Base-by-base conservation (phyloP, 2,888 invertebrate genomes). In the Trisateles emortualis region DNA sequence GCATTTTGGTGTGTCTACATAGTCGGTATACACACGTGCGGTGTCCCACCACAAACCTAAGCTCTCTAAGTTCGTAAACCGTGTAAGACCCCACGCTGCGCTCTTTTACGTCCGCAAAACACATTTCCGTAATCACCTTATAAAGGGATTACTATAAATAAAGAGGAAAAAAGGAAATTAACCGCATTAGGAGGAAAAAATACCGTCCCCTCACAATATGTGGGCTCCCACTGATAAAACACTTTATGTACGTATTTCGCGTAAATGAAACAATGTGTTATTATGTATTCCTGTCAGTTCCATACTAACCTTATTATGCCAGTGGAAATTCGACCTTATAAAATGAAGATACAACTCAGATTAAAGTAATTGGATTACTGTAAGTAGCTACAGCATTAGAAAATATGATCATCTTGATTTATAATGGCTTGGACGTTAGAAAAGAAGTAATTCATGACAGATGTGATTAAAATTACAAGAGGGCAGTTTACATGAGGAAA, bases 91-190 rank as follows among this genome's bases (percentile, higher is more conserved):
- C 90, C 92, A 85, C 80, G 87, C 88, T 86, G 92, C 85, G 92
- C 86, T 90, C 88, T 91, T 90, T 91, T 88, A 90, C 90, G 87
- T 90, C 87, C 90, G 86, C 88, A 89, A 91, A 92, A 92, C 90
- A 92, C 92, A 92, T 92, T 92, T 90, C 90, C 86, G 92, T 92
- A 92, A 92, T 92, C 92, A 92, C 91, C 92, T 92, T 92, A 92
- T 92, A 92, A 91, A 91, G 92, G 90, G 92, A 92, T 92, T 92
- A 92, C 92, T 91, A 92, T 92, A 92, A 92, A 92, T 92, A 92
- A 92, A 92, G 85, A 92, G 92, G 92, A 92, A 92, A 80, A 90
- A 90, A 91, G 90, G 90, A 92, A 92, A 92, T 92, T 92, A 92
- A 92, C 91, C 91, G 90, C 91, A 89, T 92, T 92, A 91, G 84